Conservation (phyloP, 2,888 invertebrate genomes). For the Eristalinus sepulchralis region DNA sequence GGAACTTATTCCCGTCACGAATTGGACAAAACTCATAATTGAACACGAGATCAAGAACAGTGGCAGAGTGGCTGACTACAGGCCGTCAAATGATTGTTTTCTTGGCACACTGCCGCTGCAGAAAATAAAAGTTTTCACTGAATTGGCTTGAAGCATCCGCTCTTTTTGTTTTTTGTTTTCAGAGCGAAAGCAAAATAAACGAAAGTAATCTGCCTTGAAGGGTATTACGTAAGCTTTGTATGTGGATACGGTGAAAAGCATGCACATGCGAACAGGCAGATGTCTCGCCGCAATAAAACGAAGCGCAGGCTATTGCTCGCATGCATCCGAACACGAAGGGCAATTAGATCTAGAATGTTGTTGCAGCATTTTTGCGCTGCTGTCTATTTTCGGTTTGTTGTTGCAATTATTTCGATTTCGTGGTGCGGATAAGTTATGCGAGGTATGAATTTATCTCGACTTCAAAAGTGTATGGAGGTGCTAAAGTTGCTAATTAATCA, state of each 20-base stretch:
- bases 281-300: slow-evolving; percentile 1
- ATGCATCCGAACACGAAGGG: neutral
- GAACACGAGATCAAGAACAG: slow-evolving; percentile 26
- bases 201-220: neutral
- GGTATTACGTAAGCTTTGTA: neutral
- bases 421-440: neutral
- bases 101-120: neutral
- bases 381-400: neutral
- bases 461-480: neutral
- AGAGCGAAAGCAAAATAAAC: slow-evolving; percentile 16
- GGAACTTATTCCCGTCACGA: neutral
- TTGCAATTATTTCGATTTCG: neutral
- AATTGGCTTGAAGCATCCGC: neutral
- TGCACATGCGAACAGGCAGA: neutral
- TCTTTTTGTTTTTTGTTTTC: slow-evolving; percentile 9
- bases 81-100: slow-evolving; percentile 1
- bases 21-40: slow-evolving; percentile 1
- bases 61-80: neutral
- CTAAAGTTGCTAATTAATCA: neutral
- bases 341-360: neutral
- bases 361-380: neutral
- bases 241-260: neutral
- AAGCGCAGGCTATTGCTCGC: neutral
- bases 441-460: neutral
- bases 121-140: slow-evolving; percentile 11